Percentiles rank a stretch among this genome's conserved stretches.
Evolutionary conservation across 1,140 invertebrate species (phyloP).

Genomic region (Bemisia tabaci): DNA sequence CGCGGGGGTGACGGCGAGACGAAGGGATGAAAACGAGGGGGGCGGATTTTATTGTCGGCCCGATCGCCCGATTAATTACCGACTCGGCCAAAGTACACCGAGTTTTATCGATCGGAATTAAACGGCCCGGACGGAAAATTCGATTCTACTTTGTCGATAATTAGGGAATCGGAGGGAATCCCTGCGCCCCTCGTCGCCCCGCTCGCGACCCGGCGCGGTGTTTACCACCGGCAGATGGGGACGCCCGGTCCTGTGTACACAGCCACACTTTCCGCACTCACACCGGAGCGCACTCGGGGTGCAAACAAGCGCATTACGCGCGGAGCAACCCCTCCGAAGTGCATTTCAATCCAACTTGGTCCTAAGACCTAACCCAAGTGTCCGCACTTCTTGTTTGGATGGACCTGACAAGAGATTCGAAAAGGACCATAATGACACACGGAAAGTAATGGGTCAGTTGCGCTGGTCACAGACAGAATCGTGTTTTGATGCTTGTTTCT

Average conservation of each 20-base stretch:
- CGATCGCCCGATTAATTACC: neutral
- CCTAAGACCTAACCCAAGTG: too few relatives aligned
- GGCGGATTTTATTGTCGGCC: neutral
- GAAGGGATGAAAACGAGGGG: neutral
- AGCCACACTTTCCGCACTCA: neutral
- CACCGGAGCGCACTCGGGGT: too few relatives aligned
- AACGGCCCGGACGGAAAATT: neutral
- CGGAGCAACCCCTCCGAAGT: too few relatives aligned
- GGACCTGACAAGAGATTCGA: too few relatives aligned
- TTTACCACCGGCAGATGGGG: neutral
- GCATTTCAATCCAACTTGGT: too few relatives aligned
- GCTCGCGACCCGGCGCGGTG: too few relatives aligned
- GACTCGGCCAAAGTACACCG: neutral
- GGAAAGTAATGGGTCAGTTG: too few relatives aligned
- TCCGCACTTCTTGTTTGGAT: too few relatives aligned
- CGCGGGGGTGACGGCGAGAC: neutral
- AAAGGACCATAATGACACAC: too few relatives aligned
- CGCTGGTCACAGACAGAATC: too few relatives aligned
- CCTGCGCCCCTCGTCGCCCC: neutral
- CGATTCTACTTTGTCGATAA: neutral
- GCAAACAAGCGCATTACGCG: too few relatives aligned
- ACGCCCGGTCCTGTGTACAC: neutral
- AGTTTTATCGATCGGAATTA: neutral
- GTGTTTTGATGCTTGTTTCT: too few relatives aligned
- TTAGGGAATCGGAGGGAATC: neutral